Evolutionary conservation across 2,113 vertebrate genomes (phyloP).

Genomic region (Dendrocopos noguchii): DNA sequence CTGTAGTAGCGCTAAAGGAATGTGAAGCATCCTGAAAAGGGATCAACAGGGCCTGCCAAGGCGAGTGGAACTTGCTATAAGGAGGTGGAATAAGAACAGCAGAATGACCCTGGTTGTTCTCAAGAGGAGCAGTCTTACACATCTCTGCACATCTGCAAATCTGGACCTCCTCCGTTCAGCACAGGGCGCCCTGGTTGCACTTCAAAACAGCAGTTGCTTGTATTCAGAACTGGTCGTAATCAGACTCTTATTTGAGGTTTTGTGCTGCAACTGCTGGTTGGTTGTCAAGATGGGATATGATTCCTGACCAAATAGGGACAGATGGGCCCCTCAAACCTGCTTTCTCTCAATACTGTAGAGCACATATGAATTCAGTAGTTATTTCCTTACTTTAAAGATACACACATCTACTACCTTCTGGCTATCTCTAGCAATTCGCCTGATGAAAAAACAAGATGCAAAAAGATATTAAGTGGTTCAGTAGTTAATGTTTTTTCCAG

Average conservation of each 20-base stretch:
- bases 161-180: fast-evolving
- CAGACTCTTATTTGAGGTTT: background rate
- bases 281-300: background rate
- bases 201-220: background rate
- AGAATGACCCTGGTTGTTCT: background rate
- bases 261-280: background rate
- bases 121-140: background rate
- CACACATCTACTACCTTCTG: constrained; percentile 33
- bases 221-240: background rate
- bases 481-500: constrained; percentile 70
- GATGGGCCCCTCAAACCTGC: constrained; percentile 39
- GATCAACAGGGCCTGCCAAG: constrained; percentile 28
- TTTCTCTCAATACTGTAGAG: background rate
- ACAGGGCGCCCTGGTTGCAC: background rate
- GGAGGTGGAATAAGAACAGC: background rate
- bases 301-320: background rate
- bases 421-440: constrained; percentile 40
- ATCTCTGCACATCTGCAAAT: constrained; percentile 16
- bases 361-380: constrained; percentile 44
- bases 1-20: constrained; percentile 57
- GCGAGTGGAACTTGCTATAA: background rate
- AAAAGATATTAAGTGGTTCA: constrained; percentile 49
- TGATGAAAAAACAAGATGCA: constrained; percentile 69
- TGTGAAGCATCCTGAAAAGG: constrained; percentile 56
- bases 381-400: constrained; percentile 58